phyloP scores from a whole-genome alignment of 2,797 vertebrate species.

The Argyrosomus regius region DNA sequence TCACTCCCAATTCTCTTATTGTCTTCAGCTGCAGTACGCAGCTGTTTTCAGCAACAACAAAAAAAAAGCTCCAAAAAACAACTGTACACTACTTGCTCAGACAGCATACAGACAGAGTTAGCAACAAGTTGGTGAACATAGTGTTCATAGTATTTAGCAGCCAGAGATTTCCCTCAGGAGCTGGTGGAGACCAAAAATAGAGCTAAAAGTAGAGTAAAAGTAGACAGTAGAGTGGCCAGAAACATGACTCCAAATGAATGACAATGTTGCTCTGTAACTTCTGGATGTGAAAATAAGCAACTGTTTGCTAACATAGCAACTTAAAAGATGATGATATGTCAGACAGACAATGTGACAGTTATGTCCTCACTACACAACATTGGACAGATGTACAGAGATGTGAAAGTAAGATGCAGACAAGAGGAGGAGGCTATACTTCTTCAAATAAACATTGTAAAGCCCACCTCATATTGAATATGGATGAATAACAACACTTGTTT shows the following conservation, averaged over 20 bases:
- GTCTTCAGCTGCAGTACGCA: not conserved
- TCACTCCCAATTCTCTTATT: not conserved
- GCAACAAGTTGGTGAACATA: not conserved
- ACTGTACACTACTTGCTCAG: not conserved
- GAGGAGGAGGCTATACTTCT: not conserved
- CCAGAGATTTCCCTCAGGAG: not conserved
- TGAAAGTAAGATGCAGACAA: not conserved
- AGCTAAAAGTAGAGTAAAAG: not conserved
- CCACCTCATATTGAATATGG: conserved; percentile 1
- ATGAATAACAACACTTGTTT: conserved; percentile 37
- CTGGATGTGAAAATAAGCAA: not conserved
- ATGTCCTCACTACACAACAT: not conserved
- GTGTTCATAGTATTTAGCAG: not conserved
- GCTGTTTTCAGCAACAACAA: not conserved
- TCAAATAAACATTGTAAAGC: conserved; percentile 5
- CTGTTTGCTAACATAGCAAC: not conserved
- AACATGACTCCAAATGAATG: not conserved
- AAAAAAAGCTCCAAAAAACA: not conserved
- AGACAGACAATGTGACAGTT: not conserved
- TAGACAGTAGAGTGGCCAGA: not conserved
- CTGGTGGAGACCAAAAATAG: conserved; percentile 10
- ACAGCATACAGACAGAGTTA: not conserved
- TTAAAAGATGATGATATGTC: not conserved
- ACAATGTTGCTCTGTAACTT: not conserved
- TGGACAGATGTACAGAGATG: not conserved